Evolutionary conservation across 1,140 invertebrate species (phyloP).

Genomic region (Drosophila pachea): DNA sequence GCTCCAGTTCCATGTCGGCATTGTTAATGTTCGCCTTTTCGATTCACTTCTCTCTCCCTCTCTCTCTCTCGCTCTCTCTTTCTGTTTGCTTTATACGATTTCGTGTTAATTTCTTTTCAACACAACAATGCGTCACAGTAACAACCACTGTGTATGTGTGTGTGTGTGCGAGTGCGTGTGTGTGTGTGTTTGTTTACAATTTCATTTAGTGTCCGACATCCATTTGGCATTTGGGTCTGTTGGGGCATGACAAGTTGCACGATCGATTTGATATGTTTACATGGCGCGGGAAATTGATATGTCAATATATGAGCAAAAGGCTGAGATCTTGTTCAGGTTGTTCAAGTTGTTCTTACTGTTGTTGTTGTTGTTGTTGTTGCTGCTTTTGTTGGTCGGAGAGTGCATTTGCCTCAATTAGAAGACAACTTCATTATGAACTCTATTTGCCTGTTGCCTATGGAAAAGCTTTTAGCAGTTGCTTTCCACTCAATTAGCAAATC

Average conservation of each 20-base stretch:
- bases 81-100: conserved; percentile 57
- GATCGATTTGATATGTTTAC: conserved; percentile 72
- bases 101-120: conserved; percentile 70
- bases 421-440: conserved; percentile 32
- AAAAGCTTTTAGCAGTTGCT: conserved; percentile 5
- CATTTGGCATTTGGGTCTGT: conserved; percentile 58
- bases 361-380: conserved; percentile 19
- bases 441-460: neutral
- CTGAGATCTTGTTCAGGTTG: conserved; percentile 1
- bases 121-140: conserved; percentile 65
- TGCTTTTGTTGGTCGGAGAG: conserved; percentile 12
- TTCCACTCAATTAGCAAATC: conserved; percentile 1
- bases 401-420: conserved; percentile 23
- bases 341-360: conserved; percentile 16
- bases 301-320: conserved; percentile 50
- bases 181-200: conserved; percentile 63
- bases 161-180: conserved; percentile 20
- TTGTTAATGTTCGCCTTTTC: conserved; percentile 23
- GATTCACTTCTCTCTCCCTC: conserved; percentile 16
- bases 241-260: conserved; percentile 72
- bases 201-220: conserved; percentile 70
- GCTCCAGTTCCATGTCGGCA: conserved; percentile 30
- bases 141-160: conserved; percentile 35
- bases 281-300: conserved; percentile 67
- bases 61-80: conserved; percentile 4